Conservation (phyloP, 2,113 vertebrate genomes). For the Thymallus thymallus region DNA sequence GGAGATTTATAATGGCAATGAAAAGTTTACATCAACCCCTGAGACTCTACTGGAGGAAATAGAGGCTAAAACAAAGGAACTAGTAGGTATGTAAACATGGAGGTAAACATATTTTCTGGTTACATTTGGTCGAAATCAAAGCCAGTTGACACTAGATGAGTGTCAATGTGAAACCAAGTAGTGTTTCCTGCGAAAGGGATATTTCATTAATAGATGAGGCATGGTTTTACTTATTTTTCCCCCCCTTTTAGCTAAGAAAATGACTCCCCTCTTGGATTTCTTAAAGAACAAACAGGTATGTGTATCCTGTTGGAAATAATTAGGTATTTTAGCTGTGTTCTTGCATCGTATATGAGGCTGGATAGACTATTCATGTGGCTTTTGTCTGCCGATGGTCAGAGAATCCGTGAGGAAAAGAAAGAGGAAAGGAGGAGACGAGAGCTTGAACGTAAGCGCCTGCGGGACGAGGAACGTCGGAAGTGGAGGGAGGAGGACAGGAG, state of each 20-base stretch:
- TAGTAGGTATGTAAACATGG: constrained; percentile 85
- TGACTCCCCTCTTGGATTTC: constrained; percentile 95
- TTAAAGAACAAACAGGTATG: constrained; percentile 97
- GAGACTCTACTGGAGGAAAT: constrained; percentile 96
- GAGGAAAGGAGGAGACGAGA: constrained; percentile 93
- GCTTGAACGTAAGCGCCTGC: constrained; percentile 90
- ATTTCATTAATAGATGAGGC: background rate
- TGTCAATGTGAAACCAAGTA: background rate
- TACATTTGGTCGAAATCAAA: background rate
- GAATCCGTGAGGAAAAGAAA: constrained; percentile 94
- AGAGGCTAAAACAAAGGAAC: constrained; percentile 94
- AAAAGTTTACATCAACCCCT: constrained; percentile 92
- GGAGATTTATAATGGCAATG: constrained; percentile 89
- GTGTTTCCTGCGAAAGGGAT: no score
- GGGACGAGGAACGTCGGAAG: constrained; percentile 96
- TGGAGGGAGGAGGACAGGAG: constrained; percentile 96
- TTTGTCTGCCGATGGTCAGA: constrained; percentile 65
- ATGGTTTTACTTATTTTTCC: background rate
- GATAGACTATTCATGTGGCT: background rate
- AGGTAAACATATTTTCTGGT: constrained; percentile 45
- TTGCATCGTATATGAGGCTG: background rate
- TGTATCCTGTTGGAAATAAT: constrained; percentile 6
- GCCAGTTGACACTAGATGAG: background rate
- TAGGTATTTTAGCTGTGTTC: background rate
- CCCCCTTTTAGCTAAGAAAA: constrained; percentile 87